phyloP scores from a whole-genome alignment of 2,797 vertebrate genomes.

The Syngnathus rostellatus region DNA sequence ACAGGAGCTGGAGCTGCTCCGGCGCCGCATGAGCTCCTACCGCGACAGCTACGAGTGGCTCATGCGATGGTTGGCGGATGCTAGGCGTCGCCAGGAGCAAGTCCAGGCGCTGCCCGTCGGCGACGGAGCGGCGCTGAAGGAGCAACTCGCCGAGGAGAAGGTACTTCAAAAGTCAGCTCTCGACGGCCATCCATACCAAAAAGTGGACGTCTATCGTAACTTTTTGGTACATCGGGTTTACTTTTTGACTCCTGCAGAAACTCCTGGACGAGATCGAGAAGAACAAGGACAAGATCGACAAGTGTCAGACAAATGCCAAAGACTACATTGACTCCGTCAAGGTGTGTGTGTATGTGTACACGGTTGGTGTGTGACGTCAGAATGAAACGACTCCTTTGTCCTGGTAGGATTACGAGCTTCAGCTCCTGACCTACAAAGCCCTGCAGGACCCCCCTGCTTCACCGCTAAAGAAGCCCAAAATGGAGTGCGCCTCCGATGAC shows the following conservation, averaged over 20 bases:
- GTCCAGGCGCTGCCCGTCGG: constrained; percentile 77
- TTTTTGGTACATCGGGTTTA: background rate
- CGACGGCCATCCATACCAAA: background rate
- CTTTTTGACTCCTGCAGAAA: constrained; percentile 60
- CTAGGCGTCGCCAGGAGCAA: constrained; percentile 75
- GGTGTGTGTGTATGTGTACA: constrained; percentile 49
- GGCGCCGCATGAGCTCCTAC: constrained; percentile 79
- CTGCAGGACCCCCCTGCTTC: constrained; percentile 83
- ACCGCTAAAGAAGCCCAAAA: constrained; percentile 86
- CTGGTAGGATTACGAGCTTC: constrained; percentile 85
- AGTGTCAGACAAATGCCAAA: constrained; percentile 83
- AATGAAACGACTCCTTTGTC: too few relatives aligned
- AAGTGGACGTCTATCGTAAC: background rate
- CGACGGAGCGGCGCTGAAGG: constrained; percentile 61
- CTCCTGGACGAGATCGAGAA: constrained; percentile 84
- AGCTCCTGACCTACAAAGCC: constrained; percentile 86
- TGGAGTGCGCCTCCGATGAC: constrained; percentile 81
- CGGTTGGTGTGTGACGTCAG: background rate
- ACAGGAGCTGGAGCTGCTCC: constrained; percentile 80
- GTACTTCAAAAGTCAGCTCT: constrained; percentile 47
- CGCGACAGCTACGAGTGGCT: constrained; percentile 73
- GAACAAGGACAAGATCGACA: constrained; percentile 80
- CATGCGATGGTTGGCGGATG: constrained; percentile 75
- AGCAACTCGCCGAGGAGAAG: constrained; percentile 85
- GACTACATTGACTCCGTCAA: constrained; percentile 91